Conservation (phyloP, 2,113 vertebrate genomes). For the Lutjanus erythropterus region DNA sequence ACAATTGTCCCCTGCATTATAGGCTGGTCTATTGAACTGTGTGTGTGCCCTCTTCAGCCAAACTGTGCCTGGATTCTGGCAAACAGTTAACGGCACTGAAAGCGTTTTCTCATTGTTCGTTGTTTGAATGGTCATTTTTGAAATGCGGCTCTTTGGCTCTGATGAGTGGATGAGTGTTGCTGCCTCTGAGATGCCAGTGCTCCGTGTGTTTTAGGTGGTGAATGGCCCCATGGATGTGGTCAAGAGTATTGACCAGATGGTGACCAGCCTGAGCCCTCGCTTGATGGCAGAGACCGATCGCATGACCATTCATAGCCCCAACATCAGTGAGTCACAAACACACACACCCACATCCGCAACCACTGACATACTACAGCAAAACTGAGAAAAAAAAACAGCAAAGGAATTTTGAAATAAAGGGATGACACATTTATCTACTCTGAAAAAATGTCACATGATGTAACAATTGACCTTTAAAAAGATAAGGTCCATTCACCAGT, state of each 20-base stretch:
- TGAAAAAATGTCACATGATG: slow-evolving; percentile 14
- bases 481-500: not conserved
- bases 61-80: slow-evolving; percentile 16
- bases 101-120: slow-evolving; percentile 21
- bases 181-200: slow-evolving; percentile 13
- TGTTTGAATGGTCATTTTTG: slow-evolving; percentile 58
- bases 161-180: not conserved
- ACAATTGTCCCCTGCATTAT: slow-evolving; percentile 34
- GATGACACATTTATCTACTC: not conserved
- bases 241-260: slow-evolving; percentile 87
- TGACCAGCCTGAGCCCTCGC: slow-evolving; percentile 81
- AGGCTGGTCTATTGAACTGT: slow-evolving; percentile 36
- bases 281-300: slow-evolving; percentile 80
- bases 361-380: not conserved
- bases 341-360: not conserved
- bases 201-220: slow-evolving; percentile 83
- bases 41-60: slow-evolving; percentile 7
- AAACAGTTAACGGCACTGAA: slow-evolving; percentile 16
- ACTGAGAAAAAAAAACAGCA: not conserved
- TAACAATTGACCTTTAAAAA: slow-evolving; percentile 24
- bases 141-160: slow-evolving; percentile 37
- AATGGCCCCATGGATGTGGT: slow-evolving; percentile 91
- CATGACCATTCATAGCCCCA: slow-evolving; percentile 82
- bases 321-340: slow-evolving; percentile 85
- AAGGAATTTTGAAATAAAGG: not conserved